phyloP scores from a whole-genome alignment of 2,113 vertebrate genomes.

The Tetraodon nigroviridis region DNA sequence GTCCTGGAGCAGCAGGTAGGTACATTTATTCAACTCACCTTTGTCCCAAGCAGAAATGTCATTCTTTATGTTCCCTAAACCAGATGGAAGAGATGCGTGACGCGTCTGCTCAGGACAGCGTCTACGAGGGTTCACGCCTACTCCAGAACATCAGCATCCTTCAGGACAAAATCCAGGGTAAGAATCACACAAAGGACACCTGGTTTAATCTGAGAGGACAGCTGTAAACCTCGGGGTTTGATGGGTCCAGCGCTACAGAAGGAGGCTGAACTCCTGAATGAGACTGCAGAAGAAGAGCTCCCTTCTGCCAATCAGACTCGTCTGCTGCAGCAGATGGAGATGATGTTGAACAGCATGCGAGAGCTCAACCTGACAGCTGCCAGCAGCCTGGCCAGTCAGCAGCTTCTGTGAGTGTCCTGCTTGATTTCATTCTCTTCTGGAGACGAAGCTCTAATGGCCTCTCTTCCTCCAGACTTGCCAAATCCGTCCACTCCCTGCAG shows the following conservation, averaged over 20 bases:
- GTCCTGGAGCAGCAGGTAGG: slow-evolving; percentile 40
- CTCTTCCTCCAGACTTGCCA: no score
- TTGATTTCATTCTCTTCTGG: no score
- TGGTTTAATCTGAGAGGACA: no score
- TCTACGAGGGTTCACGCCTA: slow-evolving; percentile 69
- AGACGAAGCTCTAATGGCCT: no score
- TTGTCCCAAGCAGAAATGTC: no score
- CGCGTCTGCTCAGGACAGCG: slow-evolving; percentile 56
- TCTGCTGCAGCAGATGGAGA: slow-evolving; percentile 68
- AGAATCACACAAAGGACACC: no score
- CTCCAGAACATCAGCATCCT: slow-evolving; percentile 67
- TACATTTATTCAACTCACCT: neutral
- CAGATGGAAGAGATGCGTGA: slow-evolving; percentile 70
- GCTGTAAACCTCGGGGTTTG: no score
- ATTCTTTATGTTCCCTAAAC: slow-evolving; percentile 1
- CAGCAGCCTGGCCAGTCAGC: slow-evolving; percentile 46
- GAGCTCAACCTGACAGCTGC: slow-evolving; percentile 50
- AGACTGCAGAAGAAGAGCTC: slow-evolving; percentile 62
- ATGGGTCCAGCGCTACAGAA: slow-evolving; percentile 71
- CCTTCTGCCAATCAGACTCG: slow-evolving; percentile 57
- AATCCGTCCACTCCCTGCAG: slow-evolving; percentile 55
- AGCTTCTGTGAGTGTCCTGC: slow-evolving; percentile 73
- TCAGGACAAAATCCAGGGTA: slow-evolving; percentile 77
- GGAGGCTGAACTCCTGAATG: slow-evolving; percentile 73
- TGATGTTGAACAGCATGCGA: slow-evolving; percentile 69